Conservation (phyloP, 2,888 invertebrate genomes). For the Coecobrya sp. region DNA sequence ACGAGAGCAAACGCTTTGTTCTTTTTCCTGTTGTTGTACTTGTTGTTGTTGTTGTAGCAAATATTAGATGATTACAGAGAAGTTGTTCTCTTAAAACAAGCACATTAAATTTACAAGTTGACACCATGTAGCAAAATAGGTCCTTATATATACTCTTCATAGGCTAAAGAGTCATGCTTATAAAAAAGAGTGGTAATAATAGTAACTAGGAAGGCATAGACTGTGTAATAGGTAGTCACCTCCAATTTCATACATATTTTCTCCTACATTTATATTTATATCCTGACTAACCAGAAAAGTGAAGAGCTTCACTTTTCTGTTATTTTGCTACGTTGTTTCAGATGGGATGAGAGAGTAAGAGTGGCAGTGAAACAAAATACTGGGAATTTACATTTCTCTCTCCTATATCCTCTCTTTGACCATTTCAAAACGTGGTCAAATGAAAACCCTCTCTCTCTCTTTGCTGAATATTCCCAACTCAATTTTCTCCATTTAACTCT, state of each 20-base stretch:
- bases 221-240: too few relatives aligned
- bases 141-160: not conserved
- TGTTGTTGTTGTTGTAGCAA: not conserved
- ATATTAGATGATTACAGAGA: conserved; percentile 43
- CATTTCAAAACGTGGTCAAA: conserved; percentile 14
- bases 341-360: not conserved
- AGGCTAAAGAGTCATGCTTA: too few relatives aligned
- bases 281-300: too few relatives aligned
- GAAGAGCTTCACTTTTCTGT: too few relatives aligned
- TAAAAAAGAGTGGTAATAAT: conserved; percentile 1
- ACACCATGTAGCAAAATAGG: conserved; percentile 37
- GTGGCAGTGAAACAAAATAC: not conserved
- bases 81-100: conserved; percentile 14
- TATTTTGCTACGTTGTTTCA: too few relatives aligned
- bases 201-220: not conserved
- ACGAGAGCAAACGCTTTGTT: conserved; percentile 35
- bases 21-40: not conserved
- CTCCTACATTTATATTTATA: too few relatives aligned
- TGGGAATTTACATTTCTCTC: not conserved
- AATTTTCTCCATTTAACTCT: conserved; percentile 23
- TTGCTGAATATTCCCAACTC: conserved; percentile 16
- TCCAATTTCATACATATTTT: too few relatives aligned
- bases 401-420: not conserved
- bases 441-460: too few relatives aligned
- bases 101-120: conserved; percentile 72